Evolutionary conservation across 2,888 invertebrate species (phyloP), one percentile per base, ranked within the genome.

Genomic region (Thymelicus lineola): DNA sequence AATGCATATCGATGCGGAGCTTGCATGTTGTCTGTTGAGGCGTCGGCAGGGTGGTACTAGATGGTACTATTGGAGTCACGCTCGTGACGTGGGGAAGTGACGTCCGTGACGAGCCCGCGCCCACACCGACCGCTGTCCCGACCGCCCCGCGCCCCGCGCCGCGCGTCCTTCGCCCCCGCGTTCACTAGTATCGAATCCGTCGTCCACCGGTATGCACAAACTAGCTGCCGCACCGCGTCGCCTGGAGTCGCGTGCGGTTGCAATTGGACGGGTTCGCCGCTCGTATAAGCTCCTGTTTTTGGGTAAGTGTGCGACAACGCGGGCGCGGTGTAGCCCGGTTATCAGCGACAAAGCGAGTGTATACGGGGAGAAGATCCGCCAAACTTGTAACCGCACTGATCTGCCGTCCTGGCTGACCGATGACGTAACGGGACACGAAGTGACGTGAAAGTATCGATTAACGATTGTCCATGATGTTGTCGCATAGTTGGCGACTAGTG

Each of bases 1-100:
- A 42, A 65, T 58, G 58, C 65, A 65, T 65, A 65, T 65, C 59
- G 60, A 17, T n/a, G 35, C 38, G 38, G 17, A 45, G 17, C 7
- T 67, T 67, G 67, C 67, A 61, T 67, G 67, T 55, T 67, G 67
- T 67, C 67, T 67, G 67, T 60, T 15, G 28, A 15, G 48, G 7
- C 28, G 28, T 20, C 28, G 28, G 55, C 48, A 50, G 48, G 42
- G 42, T 10, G 42, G 42, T 42, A 10, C 10, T 42, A 12, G 42
- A 12, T 42, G 28, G 28, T 28, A 28, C 28, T 28, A 10, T 0
- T 12, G 42, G 38, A 42, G 42, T 42, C 42, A 9, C 42, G 12
- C 28, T 28, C 28, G 28, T 28, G 28, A 28, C 42, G 42, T 42
- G 10, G 42, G 42, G 38, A 12, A 12, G 42, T 12, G 42, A 12